phyloP scores from a whole-genome alignment of 2,113 vertebrate genomes.

The Glaucidium brasilianum region DNA sequence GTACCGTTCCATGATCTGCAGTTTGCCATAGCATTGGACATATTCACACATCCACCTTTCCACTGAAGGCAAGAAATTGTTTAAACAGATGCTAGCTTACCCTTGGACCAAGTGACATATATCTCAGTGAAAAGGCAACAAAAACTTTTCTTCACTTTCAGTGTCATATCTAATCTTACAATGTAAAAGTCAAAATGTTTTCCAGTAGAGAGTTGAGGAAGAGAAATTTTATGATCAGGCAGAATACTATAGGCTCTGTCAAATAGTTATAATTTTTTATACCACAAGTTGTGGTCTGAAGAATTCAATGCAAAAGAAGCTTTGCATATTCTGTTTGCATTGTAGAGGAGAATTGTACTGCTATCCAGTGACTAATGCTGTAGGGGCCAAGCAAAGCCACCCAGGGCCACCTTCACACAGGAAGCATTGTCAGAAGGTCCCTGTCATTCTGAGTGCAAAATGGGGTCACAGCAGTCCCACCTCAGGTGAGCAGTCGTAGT shows the following conservation, averaged over 20 bases:
- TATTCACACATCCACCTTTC: background rate
- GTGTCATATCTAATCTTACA: background rate
- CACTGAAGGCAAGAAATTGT: background rate
- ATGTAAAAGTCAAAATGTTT: background rate
- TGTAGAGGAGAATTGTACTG: background rate
- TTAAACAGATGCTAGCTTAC: background rate
- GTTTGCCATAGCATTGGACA: background rate
- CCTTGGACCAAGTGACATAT: background rate
- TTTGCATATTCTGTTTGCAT: background rate
- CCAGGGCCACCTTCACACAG: background rate
- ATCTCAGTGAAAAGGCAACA: background rate
- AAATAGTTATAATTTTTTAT: background rate
- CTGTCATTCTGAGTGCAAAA: background rate
- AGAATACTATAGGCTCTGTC: background rate
- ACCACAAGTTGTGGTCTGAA: background rate
- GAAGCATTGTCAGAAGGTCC: rapidly evolving
- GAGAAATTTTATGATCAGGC: background rate
- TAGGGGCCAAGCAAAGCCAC: background rate
- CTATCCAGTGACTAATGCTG: background rate
- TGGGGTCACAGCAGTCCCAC: rapidly evolving
- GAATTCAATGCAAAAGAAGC: background rate
- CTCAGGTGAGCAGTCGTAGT: rapidly evolving
- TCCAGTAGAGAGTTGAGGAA: background rate
- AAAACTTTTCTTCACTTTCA: background rate
- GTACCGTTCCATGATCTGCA: background rate